Conservation (phyloP, 2,113 vertebrate species). For the Poeciliopsis prolifica region DNA sequence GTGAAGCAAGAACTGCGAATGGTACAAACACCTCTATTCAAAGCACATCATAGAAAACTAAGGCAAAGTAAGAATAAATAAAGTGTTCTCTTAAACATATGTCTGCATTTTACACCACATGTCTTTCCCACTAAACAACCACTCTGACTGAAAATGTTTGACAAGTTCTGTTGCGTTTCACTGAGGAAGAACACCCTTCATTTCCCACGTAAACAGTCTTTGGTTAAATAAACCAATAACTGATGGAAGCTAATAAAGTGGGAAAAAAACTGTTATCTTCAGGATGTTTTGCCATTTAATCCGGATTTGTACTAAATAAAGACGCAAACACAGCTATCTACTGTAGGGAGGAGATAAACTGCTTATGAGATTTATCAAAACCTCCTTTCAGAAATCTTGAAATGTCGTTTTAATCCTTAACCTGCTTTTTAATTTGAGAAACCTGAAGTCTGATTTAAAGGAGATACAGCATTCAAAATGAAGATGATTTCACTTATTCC, state of each 20-base stretch:
- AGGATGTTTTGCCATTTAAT: neutral
- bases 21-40: neutral
- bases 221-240: neutral
- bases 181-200: neutral
- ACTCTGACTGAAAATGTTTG: neutral
- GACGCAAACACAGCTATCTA: neutral
- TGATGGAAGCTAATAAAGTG: neutral
- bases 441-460: neutral
- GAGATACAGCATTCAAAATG: neutral
- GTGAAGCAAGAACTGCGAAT: neutral
- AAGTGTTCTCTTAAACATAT: neutral
- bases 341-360: neutral
- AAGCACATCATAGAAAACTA: neutral
- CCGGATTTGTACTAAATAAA: neutral
- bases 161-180: neutral
- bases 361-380: neutral
- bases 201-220: neutral
- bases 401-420: conserved; percentile 1
- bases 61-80: neutral
- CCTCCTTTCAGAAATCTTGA: no score
- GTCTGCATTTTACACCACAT: neutral
- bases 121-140: neutral
- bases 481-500: no score
- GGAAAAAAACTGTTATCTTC: neutral
- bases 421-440: conserved; percentile 15